phyloP scores from a whole-genome alignment of 2,888 invertebrate species.

The Cantharis nigra region DNA sequence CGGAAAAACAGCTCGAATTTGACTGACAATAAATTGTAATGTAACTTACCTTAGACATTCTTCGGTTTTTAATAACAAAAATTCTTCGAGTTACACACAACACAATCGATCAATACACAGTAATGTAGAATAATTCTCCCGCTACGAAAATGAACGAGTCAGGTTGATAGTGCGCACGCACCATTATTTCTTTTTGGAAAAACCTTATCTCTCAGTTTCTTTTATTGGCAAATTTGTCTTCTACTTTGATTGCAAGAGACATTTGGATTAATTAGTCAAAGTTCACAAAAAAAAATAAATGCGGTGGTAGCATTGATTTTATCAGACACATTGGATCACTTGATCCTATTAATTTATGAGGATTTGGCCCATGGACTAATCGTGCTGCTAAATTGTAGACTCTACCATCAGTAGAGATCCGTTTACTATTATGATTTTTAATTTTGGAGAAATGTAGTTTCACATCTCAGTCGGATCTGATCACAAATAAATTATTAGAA shows the following conservation, averaged over 20 bases:
- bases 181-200: not conserved
- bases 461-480: not conserved
- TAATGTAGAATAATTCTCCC: constrained; percentile 32
- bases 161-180: constrained; percentile 30
- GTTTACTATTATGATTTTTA: no score
- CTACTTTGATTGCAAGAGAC: not conserved
- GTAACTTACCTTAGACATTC: constrained; percentile 32
- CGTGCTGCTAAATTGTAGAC: not conserved
- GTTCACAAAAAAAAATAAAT: not conserved
- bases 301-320: not conserved
- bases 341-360: not conserved
- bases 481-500: not conserved
- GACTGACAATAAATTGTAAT: not conserved
- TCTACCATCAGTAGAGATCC: not conserved
- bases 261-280: not conserved
- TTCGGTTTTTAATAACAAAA: constrained; percentile 16
- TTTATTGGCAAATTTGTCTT: not conserved
- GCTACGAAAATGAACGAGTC: constrained; percentile 32
- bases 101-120: constrained; percentile 33
- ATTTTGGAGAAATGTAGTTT: not conserved
- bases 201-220: not conserved
- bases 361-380: not conserved
- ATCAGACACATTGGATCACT: not conserved
- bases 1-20: not conserved
- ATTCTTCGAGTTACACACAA: constrained; percentile 25